Percentiles rank a stretch among this genome's conserved stretches.
Conservation (phyloP, 2,888 invertebrate species). For the Rhaphigaster nebulosa region DNA sequence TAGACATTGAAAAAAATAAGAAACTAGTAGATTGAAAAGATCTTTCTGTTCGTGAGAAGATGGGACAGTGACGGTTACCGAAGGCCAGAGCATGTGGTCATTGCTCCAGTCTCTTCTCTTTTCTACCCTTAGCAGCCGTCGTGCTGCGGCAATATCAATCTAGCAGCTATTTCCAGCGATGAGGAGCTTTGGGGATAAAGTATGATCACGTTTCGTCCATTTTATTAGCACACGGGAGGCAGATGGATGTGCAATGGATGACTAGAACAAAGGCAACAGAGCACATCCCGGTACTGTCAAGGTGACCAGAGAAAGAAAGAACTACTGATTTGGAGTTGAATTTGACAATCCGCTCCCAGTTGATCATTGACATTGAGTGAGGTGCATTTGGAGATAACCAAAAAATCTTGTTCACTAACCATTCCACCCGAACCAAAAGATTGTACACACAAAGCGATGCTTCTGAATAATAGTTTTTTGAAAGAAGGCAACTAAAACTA, state of each 20-base stretch:
- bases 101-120: background rate
- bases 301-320: background rate
- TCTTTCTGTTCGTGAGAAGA: background rate
- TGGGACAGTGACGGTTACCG: background rate
- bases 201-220: constrained; percentile 9
- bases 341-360: background rate
- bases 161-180: constrained; percentile 8
- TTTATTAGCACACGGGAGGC: background rate
- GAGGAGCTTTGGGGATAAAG: constrained; percentile 19
- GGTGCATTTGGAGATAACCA: background rate
- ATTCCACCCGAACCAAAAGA: no score
- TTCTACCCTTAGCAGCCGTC: background rate
- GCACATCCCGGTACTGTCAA: background rate
- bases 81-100: background rate
- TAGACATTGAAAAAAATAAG: background rate
- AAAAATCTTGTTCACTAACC: background rate
- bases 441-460: no score
- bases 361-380: background rate
- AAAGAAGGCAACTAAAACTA: no score
- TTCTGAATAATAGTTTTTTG: no score
- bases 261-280: background rate
- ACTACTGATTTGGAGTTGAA: background rate
- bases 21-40: background rate
- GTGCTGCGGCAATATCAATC: background rate
- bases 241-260: background rate